Evolutionary conservation across 2,888 invertebrate genomes (phyloP), one percentile per base, ranked within the genome.

Genomic region (Blomia tropicalis): DNA sequence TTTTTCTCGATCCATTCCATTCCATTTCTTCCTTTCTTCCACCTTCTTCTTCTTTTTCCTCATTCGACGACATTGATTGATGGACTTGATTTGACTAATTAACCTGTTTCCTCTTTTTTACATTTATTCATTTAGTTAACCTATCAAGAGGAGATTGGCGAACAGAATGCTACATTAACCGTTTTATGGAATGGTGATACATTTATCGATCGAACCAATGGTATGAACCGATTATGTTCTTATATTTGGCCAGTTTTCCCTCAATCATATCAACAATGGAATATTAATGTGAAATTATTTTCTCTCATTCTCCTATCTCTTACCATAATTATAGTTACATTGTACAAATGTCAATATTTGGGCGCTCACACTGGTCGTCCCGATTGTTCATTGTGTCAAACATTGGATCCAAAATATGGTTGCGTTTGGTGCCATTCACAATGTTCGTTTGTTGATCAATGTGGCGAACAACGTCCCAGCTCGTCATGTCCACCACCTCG

Each of bases 351-450:
- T 78, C 87, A 88, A 75, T 85, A 90, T 65, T 78, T 96, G 67
- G 95, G 93, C 29, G 90, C 90, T 11, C 90, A 91, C 73, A 81
- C 89, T 60, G 88, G 89, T 71, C 87, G 89, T 72, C 85, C 89
- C 14, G 98, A 98, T 74, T 98, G 96, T 75, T 93, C 93, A 60
- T 79, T 93, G 47, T 98, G 98, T 74, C 85, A 92, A 64, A 92
- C 92, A 1, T 81, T 93, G 63, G 75, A 75, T 59, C 80, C 84
- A 22, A 83, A 87, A 70, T 92, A 92, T 73, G 84, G 87, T 69
- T 98, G 98, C 73, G 85, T 87, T 54, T 98, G 95, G 96, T 96
- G 96, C 77, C 84, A 84, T 4, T 86, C 85, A 72, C 82, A 84
- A 25, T 91, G 91, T 74, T 83, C 84, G 30, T 88, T 85, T 70